Evolutionary conservation across 1,140 invertebrate species (phyloP).

Genomic region (Euschistus heros): DNA sequence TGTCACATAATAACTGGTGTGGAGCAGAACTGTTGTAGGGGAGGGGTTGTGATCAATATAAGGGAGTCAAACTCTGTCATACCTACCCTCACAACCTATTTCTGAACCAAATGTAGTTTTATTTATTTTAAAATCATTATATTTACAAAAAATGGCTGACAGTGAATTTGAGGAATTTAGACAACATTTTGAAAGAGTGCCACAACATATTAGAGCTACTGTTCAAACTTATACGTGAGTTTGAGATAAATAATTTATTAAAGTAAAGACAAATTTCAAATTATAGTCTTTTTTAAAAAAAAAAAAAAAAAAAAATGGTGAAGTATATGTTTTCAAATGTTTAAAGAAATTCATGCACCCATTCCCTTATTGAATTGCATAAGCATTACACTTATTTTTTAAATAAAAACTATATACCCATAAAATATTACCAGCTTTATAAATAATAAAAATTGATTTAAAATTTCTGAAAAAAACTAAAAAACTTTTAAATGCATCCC

Average conservation of each 20-base stretch:
- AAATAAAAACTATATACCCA: too few relatives aligned
- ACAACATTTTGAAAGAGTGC: constrained; percentile 68
- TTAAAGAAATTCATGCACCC: too few relatives aligned
- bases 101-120: not conserved
- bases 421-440: too few relatives aligned
- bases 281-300: not conserved
- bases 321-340: not conserved
- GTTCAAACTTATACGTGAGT: constrained; percentile 52
- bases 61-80: not conserved
- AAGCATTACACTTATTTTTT: too few relatives aligned
- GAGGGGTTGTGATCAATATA: constrained; percentile 16
- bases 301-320: not conserved
- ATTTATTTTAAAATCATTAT: constrained; percentile 28
- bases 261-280: not conserved
- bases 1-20: too few relatives aligned
- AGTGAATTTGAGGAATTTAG: constrained; percentile 86
- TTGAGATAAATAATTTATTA: not conserved
- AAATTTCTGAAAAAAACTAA: not conserved
- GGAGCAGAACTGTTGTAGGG: not conserved
- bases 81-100: constrained; percentile 4
- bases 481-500: too few relatives aligned
- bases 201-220: constrained; percentile 67
- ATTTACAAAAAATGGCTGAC: constrained; percentile 57
- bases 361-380: too few relatives aligned
- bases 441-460: not conserved